Conservation (phyloP, 2,888 invertebrate species). For the Tromatobia lineatoria region DNA sequence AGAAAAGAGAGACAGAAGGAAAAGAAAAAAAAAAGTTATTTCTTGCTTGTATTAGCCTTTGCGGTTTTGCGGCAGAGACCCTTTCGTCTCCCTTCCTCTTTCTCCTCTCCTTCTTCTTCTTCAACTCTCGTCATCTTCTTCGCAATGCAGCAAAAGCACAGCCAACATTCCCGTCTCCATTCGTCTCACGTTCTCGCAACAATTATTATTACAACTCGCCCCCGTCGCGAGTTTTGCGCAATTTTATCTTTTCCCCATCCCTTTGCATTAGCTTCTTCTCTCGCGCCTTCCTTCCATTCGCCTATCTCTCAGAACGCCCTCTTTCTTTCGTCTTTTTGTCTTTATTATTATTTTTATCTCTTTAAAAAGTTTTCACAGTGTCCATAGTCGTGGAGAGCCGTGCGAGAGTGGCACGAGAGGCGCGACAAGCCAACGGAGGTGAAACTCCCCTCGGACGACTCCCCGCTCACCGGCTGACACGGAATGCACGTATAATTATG, state of each 20-base stretch:
- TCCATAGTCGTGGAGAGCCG: constrained; percentile 44
- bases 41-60: constrained; percentile 64
- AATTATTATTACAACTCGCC: constrained; percentile 80
- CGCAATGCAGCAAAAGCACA: constrained; percentile 51
- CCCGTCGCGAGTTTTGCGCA: constrained; percentile 24
- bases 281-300: constrained; percentile 14
- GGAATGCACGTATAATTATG: constrained; percentile 81
- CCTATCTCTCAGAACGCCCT: no score
- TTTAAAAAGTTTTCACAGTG: constrained; percentile 50
- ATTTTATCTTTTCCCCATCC: constrained; percentile 58
- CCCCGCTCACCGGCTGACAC: constrained; percentile 35
- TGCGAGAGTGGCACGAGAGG: constrained; percentile 26
- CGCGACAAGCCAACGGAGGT: constrained; percentile 42
- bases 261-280: constrained; percentile 28
- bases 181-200: constrained; percentile 82
- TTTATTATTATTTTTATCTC: constrained; percentile 58
- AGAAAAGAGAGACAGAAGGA: constrained; percentile 4
- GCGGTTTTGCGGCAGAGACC: constrained; percentile 69
- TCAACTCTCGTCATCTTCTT: constrained; percentile 23
- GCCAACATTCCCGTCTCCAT: constrained; percentile 75
- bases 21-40: constrained; percentile 24
- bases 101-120: constrained; percentile 47
- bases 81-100: constrained; percentile 22
- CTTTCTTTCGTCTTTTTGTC: constrained; percentile 9
- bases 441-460: constrained; percentile 20